Evolutionary conservation across 2,888 invertebrate species (phyloP).

Genomic region (Branchellion lobata): DNA sequence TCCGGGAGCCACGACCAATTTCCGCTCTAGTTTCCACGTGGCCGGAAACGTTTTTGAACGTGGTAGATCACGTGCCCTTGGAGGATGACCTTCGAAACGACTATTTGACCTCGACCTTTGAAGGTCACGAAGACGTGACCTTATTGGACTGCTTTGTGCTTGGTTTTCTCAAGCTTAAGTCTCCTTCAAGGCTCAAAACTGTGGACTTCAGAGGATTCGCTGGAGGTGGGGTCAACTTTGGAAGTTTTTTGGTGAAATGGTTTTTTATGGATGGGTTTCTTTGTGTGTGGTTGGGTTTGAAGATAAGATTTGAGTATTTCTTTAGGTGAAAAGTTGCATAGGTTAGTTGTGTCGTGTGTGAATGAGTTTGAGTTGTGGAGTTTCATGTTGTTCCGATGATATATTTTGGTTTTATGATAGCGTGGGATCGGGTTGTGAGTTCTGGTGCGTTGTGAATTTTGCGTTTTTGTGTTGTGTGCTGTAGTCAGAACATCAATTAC

Average conservation of each 20-base stretch:
- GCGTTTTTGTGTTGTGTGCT: too few species aligned
- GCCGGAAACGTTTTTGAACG: slow-evolving; percentile 54
- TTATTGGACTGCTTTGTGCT: slow-evolving; percentile 56
- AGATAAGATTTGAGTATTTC: not conserved
- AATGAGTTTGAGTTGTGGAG: too few species aligned
- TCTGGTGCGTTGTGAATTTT: too few species aligned
- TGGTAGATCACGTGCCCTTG: slow-evolving; percentile 54
- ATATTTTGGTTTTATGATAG: too few species aligned
- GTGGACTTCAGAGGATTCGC: slow-evolving; percentile 57
- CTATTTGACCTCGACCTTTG: slow-evolving; percentile 55
- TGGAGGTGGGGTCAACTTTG: slow-evolving; percentile 52
- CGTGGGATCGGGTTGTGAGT: too few species aligned
- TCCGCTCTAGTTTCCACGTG: slow-evolving; percentile 57
- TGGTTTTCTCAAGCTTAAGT: slow-evolving; percentile 56
- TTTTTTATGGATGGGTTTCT: not conserved
- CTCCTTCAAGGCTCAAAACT: slow-evolving; percentile 53
- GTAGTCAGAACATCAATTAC: too few species aligned
- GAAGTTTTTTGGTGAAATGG: too few species aligned
- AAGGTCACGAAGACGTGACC: slow-evolving; percentile 53
- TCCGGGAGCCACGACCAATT: slow-evolving; percentile 55
- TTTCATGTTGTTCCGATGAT: too few species aligned
- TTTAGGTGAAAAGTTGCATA: too few species aligned
- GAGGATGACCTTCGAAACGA: slow-evolving; percentile 55
- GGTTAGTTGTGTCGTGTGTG: too few species aligned
- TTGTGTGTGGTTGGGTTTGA: not conserved